phyloP scores from a whole-genome alignment of 2,113 vertebrate genomes.

The Ceyx margarethae region DNA sequence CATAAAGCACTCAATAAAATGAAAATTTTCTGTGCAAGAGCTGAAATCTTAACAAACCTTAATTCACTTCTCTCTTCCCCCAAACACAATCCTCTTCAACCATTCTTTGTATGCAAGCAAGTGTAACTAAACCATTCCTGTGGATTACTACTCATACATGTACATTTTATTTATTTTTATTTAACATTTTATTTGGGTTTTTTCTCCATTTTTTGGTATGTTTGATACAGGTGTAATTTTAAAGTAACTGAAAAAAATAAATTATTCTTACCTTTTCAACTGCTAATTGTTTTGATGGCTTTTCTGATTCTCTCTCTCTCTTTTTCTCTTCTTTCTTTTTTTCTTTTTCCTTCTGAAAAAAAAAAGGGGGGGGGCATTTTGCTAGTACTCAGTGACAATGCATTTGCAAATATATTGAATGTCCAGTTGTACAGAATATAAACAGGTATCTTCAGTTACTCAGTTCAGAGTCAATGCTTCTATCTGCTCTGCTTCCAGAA shows the following conservation, averaged over 20 bases:
- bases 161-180: too few relatives aligned
- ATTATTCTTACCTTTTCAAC: constrained; percentile 75
- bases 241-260: not conserved
- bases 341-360: constrained; percentile 84
- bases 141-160: not conserved
- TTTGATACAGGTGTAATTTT: not conserved
- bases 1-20: not conserved
- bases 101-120: not conserved
- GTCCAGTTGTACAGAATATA: not conserved
- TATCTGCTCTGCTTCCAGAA: not conserved
- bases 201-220: not conserved
- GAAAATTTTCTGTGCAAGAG: not conserved
- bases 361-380: not conserved
- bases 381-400: not conserved
- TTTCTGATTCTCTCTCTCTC: constrained; percentile 85
- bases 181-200: not conserved
- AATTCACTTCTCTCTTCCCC: not conserved
- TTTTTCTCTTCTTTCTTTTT: constrained; percentile 89
- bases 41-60: not conserved
- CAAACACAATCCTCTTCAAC: not conserved
- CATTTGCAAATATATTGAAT: not conserved
- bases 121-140: not conserved
- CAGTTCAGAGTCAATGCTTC: not conserved
- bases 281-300: constrained; percentile 73
- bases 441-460: not conserved